Evolutionary conservation across 2,888 invertebrate genomes (phyloP), one percentile per base, ranked within the genome.

Genomic region (Cheilosia vernalis): DNA sequence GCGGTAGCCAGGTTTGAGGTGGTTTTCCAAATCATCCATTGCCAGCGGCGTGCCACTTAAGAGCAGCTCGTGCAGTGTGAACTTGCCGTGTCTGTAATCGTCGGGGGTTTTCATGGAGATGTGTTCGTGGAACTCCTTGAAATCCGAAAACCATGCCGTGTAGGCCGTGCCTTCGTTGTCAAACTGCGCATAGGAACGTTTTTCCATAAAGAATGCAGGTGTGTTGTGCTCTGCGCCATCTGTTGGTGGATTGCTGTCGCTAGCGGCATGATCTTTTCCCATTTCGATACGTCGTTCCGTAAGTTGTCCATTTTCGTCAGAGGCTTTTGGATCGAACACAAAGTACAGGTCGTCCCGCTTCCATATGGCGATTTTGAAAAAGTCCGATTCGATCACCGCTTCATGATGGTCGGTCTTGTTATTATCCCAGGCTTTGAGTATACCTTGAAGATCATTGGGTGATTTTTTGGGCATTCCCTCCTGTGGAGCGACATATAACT

Each of bases 261-360:
- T 27, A 87, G 88, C 63, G 89, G 90, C 49, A 90, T 91, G 61
- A 91, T 85, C 87, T 86, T 53, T 84, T 85, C 87, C 88, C 88
- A 58, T 88, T 86, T 85, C 69, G 44, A 88, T 61, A 13, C 89
- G 76, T 2, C 87, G 67, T 13, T 67, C 37, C 0, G 91, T 91
- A 6, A 82, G 82, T 87, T 89, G 76, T 87, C 95, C 95, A 21
- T 93, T 92, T 13, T 94, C 93, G 87, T 94, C 93, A 67, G 94
- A 93, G 0, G 93, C 93, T 33, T 94, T 94, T 0, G 95, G 94
- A 87, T 95, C 95, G 67, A 94, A 95, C 88, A 94, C 92, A 87
- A 93, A 94, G 76, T 92, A 93, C 55, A 92, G 92, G 4, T 92
- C 88, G 0, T 93, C 93, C 1, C 93, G 92, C 73, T 91, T 92